Conservation (phyloP, 2,113 vertebrate genomes). For the Scopus umbretta region DNA sequence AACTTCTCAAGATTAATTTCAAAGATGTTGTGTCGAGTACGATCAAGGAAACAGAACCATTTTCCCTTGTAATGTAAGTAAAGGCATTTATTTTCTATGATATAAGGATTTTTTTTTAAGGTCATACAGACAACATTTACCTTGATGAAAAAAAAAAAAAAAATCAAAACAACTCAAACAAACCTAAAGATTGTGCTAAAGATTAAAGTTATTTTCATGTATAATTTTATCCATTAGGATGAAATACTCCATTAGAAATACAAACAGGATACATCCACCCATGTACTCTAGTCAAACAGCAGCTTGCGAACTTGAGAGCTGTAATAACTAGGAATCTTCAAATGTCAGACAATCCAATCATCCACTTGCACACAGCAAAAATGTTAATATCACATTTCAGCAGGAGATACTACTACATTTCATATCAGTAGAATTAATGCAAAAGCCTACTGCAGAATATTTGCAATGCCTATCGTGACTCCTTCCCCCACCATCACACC, state of each 20-base stretch:
- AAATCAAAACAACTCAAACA: too few relatives aligned
- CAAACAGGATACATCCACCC: constrained; percentile 7
- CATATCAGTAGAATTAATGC: not conserved
- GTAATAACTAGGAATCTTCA: constrained; percentile 49
- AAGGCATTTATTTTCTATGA: constrained; percentile 57
- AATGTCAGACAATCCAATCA: constrained; percentile 61
- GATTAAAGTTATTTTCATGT: not conserved
- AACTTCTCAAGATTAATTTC: constrained; percentile 72
- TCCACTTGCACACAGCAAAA: constrained; percentile 2
- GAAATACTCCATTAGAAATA: constrained; percentile 16
- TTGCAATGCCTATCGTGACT: constrained; percentile 1
- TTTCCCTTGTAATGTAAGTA: constrained; percentile 57
- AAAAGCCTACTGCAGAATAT: not conserved
- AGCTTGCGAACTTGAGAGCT: constrained; percentile 10
- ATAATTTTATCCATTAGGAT: not conserved
- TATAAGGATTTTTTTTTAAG: constrained; percentile 34
- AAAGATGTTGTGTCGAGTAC: constrained; percentile 51
- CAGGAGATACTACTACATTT: constrained; percentile 10
- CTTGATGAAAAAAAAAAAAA: not conserved
- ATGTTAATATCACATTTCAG: constrained; percentile 36
- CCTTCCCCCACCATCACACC: not conserved
- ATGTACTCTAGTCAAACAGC: constrained; percentile 14
- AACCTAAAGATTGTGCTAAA: not conserved
- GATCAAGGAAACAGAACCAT: constrained; percentile 55
- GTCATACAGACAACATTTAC: constrained; percentile 8